Evolutionary conservation across 2,113 vertebrate species (phyloP).

Genomic region (Callocephalon fimbriatum): DNA sequence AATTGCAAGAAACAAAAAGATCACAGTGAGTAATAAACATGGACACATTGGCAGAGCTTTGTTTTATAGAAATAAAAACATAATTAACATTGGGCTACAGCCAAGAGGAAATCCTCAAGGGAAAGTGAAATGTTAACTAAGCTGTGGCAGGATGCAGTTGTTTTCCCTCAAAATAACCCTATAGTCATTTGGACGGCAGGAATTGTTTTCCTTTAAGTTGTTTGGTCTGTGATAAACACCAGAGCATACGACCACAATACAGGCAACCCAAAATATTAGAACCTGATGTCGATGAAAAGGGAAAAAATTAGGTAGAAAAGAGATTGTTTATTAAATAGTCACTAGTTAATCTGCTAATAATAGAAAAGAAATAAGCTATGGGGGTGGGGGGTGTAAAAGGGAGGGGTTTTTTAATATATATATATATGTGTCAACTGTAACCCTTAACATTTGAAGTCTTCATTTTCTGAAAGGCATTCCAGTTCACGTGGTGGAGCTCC

Average conservation of each 20-base stretch:
- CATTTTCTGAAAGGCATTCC: neutral
- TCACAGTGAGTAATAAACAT: slow-evolving; percentile 20
- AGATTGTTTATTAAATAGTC: neutral
- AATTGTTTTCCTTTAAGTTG: slow-evolving; percentile 20
- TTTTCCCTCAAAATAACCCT: slow-evolving; percentile 67
- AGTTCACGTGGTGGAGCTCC: neutral
- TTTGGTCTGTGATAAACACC: neutral
- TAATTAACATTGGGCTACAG: slow-evolving; percentile 52
- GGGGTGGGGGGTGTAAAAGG: neutral
- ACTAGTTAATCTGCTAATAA: neutral
- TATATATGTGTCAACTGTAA: neutral
- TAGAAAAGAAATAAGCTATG: neutral
- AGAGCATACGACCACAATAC: neutral
- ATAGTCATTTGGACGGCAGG: slow-evolving; percentile 38
- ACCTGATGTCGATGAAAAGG: neutral
- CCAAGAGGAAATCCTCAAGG: slow-evolving; percentile 68
- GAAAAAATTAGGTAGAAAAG: neutral
- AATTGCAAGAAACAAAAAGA: slow-evolving; percentile 48
- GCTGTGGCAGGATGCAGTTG: slow-evolving; percentile 60
- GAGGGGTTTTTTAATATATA: neutral
- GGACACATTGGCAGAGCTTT: slow-evolving; percentile 54
- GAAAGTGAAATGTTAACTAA: slow-evolving; percentile 65
- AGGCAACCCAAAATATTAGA: neutral
- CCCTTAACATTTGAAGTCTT: neutral
- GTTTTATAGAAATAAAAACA: slow-evolving; percentile 58